phyloP scores from a whole-genome alignment of 2,888 invertebrate species.

The Dynastes grantii region DNA sequence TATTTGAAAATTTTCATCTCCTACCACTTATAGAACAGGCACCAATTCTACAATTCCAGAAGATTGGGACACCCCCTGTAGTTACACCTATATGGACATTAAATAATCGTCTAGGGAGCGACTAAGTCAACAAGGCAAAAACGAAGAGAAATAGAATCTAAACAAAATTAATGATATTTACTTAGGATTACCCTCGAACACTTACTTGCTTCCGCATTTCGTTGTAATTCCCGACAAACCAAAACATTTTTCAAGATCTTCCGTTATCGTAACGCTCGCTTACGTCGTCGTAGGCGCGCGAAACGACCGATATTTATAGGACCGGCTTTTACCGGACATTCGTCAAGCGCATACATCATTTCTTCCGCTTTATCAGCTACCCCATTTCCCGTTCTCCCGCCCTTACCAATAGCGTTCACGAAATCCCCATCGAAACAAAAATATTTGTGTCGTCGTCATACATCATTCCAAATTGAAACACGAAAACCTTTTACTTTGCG shows the following conservation, averaged over 20 bases:
- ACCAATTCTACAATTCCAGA: no score
- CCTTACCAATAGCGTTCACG: not conserved
- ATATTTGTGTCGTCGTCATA: slow-evolving; percentile 46
- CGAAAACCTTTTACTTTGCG: slow-evolving; percentile 50
- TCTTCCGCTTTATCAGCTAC: slow-evolving; percentile 37
- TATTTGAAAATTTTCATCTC: no score
- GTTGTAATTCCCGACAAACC: slow-evolving; percentile 13
- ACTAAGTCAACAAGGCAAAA: not conserved
- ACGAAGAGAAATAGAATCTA: slow-evolving; percentile 21
- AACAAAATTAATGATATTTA: slow-evolving; percentile 47
- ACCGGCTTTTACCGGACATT: slow-evolving; percentile 45
- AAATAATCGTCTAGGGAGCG: slow-evolving; percentile 2
- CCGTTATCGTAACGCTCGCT: slow-evolving; percentile 40
- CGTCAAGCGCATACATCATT: slow-evolving; percentile 39
- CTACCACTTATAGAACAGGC: no score
- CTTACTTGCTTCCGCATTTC: slow-evolving; percentile 33
- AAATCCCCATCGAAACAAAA: slow-evolving; percentile 38
- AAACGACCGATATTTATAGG: slow-evolving; percentile 45
- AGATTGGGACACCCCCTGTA: no score
- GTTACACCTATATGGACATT: not conserved
- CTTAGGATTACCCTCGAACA: slow-evolving; percentile 26
- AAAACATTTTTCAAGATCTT: slow-evolving; percentile 45
- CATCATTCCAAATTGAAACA: slow-evolving; percentile 53
- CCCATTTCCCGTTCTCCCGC: not conserved
- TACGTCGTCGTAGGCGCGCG: slow-evolving; percentile 17